phyloP scores from a whole-genome alignment of 2,797 vertebrate genomes.

The Malacoctenus gilli region DNA sequence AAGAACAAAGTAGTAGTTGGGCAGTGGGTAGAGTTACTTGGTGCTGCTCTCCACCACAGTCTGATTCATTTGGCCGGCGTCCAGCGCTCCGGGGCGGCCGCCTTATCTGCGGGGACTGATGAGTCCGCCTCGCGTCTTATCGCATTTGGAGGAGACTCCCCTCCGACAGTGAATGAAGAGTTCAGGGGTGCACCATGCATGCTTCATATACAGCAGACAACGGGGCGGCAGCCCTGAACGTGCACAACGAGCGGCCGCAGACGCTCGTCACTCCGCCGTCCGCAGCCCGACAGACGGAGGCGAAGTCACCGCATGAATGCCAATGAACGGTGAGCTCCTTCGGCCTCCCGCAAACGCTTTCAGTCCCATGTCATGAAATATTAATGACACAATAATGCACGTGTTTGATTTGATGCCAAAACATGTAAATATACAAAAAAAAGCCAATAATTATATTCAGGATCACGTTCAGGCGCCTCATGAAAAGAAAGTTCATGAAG shows the following conservation, averaged over 20 bases:
- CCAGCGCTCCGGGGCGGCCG: slow-evolving; percentile 57
- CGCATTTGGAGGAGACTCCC: slow-evolving; percentile 59
- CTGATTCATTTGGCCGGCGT: slow-evolving; percentile 71
- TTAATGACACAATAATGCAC: slow-evolving; percentile 25
- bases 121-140: slow-evolving; percentile 64
- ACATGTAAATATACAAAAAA: slow-evolving; percentile 28
- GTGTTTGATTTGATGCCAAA: slow-evolving; percentile 14
- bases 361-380: slow-evolving; percentile 27
- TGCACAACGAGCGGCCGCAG: slow-evolving; percentile 7
- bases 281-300: slow-evolving; percentile 8
- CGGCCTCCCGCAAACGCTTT: neutral
- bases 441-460: slow-evolving; percentile 25
- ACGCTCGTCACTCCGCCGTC: slow-evolving; percentile 2
- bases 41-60: slow-evolving; percentile 40
- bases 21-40: slow-evolving; percentile 54
- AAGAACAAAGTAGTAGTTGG: slow-evolving; percentile 45
- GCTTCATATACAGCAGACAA: slow-evolving; percentile 7
- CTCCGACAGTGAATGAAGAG: slow-evolving; percentile 46
- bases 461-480: neutral
- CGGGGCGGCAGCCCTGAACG: slow-evolving; percentile 4
- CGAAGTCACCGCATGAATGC: slow-evolving; percentile 22
- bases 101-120: slow-evolving; percentile 65
- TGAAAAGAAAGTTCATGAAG: slow-evolving; percentile 15
- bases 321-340: slow-evolving; percentile 21
- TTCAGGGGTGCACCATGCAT: slow-evolving; percentile 23